Conservation (phyloP, 2,888 invertebrate species). For the Frankliniella intonsa region DNA sequence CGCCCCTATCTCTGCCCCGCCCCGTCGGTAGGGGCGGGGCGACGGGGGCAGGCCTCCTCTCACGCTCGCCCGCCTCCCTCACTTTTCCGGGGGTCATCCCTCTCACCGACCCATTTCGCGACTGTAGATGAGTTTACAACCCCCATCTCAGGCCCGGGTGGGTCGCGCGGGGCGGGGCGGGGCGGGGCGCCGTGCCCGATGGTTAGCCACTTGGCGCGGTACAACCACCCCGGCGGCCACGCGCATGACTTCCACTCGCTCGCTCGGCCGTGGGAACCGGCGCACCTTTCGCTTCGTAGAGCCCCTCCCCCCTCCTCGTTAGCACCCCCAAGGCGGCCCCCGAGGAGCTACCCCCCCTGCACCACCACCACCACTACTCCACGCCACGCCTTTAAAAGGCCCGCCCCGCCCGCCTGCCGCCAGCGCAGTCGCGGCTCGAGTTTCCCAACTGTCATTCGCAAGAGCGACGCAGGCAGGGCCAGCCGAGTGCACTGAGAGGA, state of each 20-base stretch:
- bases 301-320: background rate
- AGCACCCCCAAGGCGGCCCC: background rate
- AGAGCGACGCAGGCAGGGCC: background rate
- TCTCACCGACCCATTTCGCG: background rate
- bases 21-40: no score
- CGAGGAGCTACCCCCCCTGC: background rate
- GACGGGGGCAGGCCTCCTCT: background rate
- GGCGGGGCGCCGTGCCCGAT: no score
- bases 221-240: no score
- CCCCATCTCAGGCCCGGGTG: no score
- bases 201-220: no score
- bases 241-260: background rate
- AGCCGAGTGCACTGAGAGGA: background rate
- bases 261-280: background rate
- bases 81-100: background rate
- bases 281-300: background rate
- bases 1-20: no score
- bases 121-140: no score
- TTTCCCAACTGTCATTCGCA: conserved; percentile 20
- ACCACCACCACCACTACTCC: background rate
- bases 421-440: background rate
- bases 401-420: no score
- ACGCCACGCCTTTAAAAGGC: background rate
- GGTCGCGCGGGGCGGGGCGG: no score
- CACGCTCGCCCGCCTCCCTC: background rate